Conservation (phyloP, 2,113 vertebrate genomes). For the Emberiza fucata region DNA sequence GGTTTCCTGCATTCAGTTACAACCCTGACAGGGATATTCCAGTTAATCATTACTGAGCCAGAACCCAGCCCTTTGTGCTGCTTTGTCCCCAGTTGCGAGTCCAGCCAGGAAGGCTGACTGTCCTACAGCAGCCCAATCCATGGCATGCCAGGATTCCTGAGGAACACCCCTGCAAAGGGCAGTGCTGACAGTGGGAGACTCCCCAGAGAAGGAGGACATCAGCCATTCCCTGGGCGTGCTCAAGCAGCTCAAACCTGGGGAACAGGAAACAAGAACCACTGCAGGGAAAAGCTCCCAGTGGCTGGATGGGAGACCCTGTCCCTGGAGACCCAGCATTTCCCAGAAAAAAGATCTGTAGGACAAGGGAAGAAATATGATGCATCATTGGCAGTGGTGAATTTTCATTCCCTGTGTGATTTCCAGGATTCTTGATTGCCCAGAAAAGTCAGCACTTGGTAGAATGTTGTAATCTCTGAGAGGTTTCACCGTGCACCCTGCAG, state of each 20-base stretch:
- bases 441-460: neutral
- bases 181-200: neutral
- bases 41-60: neutral
- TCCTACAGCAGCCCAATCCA: neutral
- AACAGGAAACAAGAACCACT: neutral
- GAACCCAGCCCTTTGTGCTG: neutral
- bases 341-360: neutral
- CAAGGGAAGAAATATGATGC: neutral
- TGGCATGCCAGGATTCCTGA: rapidly evolving
- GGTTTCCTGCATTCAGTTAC: neutral
- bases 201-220: neutral
- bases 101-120: neutral
- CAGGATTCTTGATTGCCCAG: neutral
- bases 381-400: neutral
- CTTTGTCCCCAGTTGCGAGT: neutral
- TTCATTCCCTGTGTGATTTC: neutral
- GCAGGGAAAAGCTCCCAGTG: neutral
- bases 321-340: neutral
- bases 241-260: neutral
- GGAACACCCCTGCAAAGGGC: neutral
- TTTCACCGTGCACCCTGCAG: rapidly evolving
- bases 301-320: neutral
- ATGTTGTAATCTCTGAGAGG: neutral
- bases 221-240: neutral
- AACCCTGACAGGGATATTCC: neutral